These are phyloP conservation scores for Bellardia pandia DNA, from an alignment of 2,888 invertebrate genomes.

Conservation along the genomic window DNA sequence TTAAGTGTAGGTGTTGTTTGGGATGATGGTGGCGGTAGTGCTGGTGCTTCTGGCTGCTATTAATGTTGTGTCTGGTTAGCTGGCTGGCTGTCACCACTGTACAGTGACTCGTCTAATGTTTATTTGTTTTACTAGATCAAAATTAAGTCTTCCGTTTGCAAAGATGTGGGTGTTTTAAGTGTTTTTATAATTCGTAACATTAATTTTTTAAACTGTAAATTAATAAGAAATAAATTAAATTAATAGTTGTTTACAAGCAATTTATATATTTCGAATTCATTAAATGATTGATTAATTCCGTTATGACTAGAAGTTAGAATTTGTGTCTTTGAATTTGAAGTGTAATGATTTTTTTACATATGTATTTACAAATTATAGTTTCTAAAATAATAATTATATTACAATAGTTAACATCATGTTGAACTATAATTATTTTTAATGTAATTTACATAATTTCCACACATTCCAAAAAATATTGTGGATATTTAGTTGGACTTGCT, in stretches of 20 bases:
- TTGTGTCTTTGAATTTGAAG: no score
- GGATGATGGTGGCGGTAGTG: neutral
- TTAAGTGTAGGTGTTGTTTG: conserved; percentile 23
- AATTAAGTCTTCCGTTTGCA: conserved; percentile 23
- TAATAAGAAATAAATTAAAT: conserved; percentile 65
- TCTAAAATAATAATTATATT: no score
- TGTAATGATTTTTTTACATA: no score
- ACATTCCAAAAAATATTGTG: no score
- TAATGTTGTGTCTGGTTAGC: conserved; percentile 18
- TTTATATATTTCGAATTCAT: conserved; percentile 18
- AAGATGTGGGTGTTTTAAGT: conserved; percentile 53
- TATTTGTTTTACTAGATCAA: conserved; percentile 11
- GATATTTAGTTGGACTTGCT: no score
- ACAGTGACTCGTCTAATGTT: conserved; percentile 13
- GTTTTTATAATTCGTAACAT: conserved; percentile 28
- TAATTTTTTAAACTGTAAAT: conserved; percentile 54
- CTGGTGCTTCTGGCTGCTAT: conserved; percentile 14
- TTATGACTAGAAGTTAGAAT: neutral
- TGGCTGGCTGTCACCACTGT: conserved; percentile 10
- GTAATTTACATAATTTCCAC: no score
- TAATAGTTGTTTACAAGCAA: conserved; percentile 26
- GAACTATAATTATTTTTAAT: neutral
- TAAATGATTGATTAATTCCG: conserved; percentile 47
- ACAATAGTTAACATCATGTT: no score
- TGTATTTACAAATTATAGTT: no score